These are phyloP conservation scores for Conus betulinus DNA, from an alignment of 1,140 invertebrate genomes.

Conservation along the genomic window DNA sequence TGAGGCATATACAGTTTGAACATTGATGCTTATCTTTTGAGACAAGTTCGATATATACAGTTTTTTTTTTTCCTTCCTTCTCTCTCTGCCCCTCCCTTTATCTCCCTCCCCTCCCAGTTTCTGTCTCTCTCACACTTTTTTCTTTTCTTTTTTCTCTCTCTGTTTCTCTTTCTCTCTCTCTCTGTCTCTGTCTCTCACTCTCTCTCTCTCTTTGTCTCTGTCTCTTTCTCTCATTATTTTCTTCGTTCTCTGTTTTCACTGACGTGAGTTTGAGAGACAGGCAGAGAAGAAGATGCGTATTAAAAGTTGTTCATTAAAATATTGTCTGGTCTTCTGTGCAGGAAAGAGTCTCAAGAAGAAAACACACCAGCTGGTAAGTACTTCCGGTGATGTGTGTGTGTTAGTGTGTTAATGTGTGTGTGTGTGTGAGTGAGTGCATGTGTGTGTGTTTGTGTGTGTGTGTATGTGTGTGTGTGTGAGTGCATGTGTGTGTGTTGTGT, in stretches of 20 bases:
- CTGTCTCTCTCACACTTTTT: background rate
- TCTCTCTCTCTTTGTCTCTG: conserved; percentile 3
- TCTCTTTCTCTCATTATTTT: background rate
- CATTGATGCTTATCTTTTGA: too few relatives aligned
- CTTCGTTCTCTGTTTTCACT: background rate
- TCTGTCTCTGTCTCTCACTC: background rate
- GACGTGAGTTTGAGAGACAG: too few relatives aligned
- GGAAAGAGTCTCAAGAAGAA: background rate
- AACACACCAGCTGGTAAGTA: background rate
- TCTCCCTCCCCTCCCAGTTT: background rate
- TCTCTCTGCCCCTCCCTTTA: background rate
- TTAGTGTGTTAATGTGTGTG: background rate
- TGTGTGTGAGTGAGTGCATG: too few relatives aligned
- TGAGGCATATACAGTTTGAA: too few relatives aligned
- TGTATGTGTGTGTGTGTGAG: background rate
- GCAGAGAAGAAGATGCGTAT: background rate
- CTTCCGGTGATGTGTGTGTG: background rate
- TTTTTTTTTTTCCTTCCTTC: background rate
- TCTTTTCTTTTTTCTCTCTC: background rate
- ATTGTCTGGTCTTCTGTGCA: background rate
- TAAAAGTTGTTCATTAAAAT: background rate
- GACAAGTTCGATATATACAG: background rate
- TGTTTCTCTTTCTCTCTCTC: background rate
- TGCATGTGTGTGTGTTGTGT: background rate
- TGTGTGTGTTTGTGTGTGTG: too few relatives aligned